Evolutionary conservation across 1,140 invertebrate species (phyloP).

Genomic region (Zaprionus ornatus): DNA sequence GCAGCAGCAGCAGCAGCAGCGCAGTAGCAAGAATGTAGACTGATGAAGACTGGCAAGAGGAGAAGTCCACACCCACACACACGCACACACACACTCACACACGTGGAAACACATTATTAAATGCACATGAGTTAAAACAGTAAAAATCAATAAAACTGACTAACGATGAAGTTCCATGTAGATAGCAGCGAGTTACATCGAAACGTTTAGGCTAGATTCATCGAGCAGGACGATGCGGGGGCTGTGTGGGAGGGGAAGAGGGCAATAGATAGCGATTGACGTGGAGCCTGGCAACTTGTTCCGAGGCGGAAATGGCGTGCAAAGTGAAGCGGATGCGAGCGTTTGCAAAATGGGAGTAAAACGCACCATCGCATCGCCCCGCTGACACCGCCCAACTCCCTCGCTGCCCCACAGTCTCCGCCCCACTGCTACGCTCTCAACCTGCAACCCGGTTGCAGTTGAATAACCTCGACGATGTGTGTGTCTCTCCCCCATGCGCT

Average conservation of each 20-base stretch:
- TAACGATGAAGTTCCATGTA: conserved; percentile 32
- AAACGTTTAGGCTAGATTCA: conserved; percentile 30
- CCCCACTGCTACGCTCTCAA: neutral
- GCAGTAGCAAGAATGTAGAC: neutral
- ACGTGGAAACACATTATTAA: neutral
- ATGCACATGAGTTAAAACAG: conserved; percentile 51
- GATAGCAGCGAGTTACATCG: conserved; percentile 20
- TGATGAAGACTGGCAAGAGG: neutral
- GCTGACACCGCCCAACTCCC: conserved; percentile 26
- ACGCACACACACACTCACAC: too few species aligned
- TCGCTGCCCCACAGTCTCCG: neutral
- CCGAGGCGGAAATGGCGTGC: conserved; percentile 75
- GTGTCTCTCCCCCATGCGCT: conserved; percentile 35
- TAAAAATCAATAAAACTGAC: conserved; percentile 77
- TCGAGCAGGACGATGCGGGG: neutral
- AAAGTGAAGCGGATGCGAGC: conserved; percentile 76
- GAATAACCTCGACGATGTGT: conserved; percentile 69
- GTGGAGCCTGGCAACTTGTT: conserved; percentile 48
- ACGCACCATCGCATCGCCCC: conserved; percentile 56
- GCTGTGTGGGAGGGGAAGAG: neutral
- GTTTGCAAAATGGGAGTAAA: conserved; percentile 77
- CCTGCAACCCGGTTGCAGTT: conserved; percentile 52
- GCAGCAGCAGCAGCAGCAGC: neutral
- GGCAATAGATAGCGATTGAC: conserved; percentile 48
- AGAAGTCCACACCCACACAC: too few species aligned